Conservation (phyloP, 1,140 invertebrate genomes). For the Temnothorax longispinosus region DNA sequence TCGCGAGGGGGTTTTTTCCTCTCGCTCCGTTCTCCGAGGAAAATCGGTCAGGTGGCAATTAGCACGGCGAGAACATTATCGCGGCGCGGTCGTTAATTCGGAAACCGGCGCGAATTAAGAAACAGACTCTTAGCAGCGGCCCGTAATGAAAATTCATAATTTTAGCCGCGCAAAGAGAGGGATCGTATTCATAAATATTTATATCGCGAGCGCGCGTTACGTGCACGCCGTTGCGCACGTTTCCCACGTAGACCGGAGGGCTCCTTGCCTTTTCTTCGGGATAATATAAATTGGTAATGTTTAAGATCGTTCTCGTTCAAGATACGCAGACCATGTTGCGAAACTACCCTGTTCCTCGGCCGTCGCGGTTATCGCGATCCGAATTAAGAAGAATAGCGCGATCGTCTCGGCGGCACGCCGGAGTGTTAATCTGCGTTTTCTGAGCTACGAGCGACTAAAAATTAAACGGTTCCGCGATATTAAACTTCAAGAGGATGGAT, state of each 20-base stretch:
- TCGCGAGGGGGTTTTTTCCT: background rate
- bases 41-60: conserved; percentile 37
- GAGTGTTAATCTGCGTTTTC: conserved; percentile 20
- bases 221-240: background rate
- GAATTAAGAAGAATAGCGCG: conserved; percentile 45
- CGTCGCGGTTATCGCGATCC: conserved; percentile 36
- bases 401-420: background rate
- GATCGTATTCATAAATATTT: conserved; percentile 51
- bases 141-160: conserved; percentile 58
- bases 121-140: conserved; percentile 30
- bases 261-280: background rate
- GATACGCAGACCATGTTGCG: background rate
- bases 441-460: conserved; percentile 1
- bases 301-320: conserved; percentile 42
- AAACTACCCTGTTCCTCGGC: background rate
- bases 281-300: conserved; percentile 40
- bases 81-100: conserved; percentile 28
- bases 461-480: conserved; percentile 21
- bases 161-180: background rate
- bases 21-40: background rate
- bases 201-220: conserved; percentile 9
- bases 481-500: background rate
- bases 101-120: conserved; percentile 36
- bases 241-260: background rate
- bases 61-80: conserved; percentile 34